phyloP scores from a whole-genome alignment of 2,113 vertebrate species.

The Brachypteracias leptosomus region DNA sequence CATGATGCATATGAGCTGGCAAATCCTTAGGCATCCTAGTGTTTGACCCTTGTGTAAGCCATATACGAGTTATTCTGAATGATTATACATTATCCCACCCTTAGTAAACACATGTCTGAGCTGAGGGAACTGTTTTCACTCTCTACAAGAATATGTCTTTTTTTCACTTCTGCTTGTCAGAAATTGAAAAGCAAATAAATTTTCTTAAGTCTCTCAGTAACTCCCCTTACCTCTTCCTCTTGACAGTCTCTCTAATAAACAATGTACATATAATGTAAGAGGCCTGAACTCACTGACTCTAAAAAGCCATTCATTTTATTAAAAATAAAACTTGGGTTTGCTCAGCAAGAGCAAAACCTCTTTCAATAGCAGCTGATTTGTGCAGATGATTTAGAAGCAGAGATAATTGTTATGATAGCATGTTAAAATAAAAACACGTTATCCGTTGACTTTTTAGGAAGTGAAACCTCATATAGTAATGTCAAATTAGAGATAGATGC shows the following conservation, averaged over 20 bases:
- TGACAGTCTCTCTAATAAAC: neutral
- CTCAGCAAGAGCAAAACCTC: neutral
- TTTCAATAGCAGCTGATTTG: neutral
- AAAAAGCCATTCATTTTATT: neutral
- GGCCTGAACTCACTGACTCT: neutral
- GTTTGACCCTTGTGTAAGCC: neutral
- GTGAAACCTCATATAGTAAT: fast-evolving
- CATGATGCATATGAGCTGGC: neutral
- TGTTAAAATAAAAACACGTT: neutral
- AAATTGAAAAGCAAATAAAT: neutral
- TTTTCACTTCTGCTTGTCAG: neutral
- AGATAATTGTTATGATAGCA: neutral
- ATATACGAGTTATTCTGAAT: neutral
- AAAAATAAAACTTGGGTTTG: neutral
- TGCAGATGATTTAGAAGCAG: neutral
- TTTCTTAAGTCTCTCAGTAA: neutral
- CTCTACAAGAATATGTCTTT: neutral
- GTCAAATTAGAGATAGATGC: neutral
- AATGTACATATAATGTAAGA: neutral
- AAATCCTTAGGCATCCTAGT: neutral
- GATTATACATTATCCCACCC: neutral
- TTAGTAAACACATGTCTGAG: neutral
- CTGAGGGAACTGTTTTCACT: neutral
- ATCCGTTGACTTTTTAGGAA: neutral
- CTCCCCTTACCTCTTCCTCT: neutral